These are phyloP conservation scores for Hylaeus anthracinus DNA, from an alignment of 1,140 invertebrate genomes.

Conservation along the genomic window DNA sequence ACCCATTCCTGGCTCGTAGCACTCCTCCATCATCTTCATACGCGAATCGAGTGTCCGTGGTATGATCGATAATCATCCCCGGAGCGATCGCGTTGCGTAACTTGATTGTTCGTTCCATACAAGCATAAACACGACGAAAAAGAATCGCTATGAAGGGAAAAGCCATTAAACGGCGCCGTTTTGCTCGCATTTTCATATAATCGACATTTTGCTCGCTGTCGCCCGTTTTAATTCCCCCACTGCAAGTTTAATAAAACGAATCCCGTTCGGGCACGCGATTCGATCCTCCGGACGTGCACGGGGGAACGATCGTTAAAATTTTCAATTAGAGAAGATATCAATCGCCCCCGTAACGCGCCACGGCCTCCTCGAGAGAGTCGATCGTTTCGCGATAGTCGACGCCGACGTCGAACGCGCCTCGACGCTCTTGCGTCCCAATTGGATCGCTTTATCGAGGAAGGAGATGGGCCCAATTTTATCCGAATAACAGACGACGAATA, in stretches of 20 bases:
- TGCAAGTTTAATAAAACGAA: constrained; percentile 30
- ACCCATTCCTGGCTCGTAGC: neutral
- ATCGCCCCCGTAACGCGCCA: neutral
- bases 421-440: neutral
- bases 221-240: constrained; percentile 19
- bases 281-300: constrained; percentile 5
- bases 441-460: no score
- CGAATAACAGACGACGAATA: no score
- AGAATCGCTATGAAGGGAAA: neutral
- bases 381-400: neutral
- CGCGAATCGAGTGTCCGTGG: neutral
- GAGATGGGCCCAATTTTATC: no score
- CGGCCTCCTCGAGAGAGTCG: neutral
- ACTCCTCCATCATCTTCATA: neutral
- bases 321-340: constrained; percentile 30
- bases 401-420: neutral
- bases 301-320: constrained; percentile 25
- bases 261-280: neutral
- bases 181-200: constrained; percentile 20
- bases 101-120: neutral
- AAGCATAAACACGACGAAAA: neutral
- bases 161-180: constrained; percentile 1
- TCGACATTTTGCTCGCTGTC: constrained; percentile 21
- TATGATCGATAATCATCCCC: neutral
- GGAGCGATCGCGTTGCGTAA: constrained; percentile 10